Evolutionary conservation across 2,113 vertebrate species (phyloP), one percentile per base, ranked within the genome.

Genomic region (Serinus canaria): DNA sequence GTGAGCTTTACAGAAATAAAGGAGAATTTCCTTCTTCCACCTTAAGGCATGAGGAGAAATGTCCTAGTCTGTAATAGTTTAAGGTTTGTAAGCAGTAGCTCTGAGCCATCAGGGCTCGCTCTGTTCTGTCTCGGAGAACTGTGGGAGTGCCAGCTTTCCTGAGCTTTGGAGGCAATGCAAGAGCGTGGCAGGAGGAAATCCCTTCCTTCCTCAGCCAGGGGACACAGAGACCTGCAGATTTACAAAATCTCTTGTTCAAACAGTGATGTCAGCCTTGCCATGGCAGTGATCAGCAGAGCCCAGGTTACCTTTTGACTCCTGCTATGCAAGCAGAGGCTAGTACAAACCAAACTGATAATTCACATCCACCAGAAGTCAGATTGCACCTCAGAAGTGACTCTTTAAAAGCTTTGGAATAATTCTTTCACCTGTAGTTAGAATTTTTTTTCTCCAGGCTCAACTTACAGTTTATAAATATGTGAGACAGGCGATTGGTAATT

Each of bases 401-500:
- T 94, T 82, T 77, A 75, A 95, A 87, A 82, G 69, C 76, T 93
- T 72, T 1, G 1, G 90, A 95, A 96, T 96, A 95, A 95, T 96
- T 94, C 78, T 95, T 96, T 96, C 88, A 96, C 96, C 96, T 90
- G 87, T 87, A 95, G 96, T 97, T 95, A 72, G 84, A 35, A 18
- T 92, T 96, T 96, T 96, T 97, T 97, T 96, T 93, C 87, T 92
- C 62, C 95, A 74, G 92, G 94, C 96, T 95, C 25, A 4, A 97
- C 97, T 97, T 95, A 93, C 93, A 94, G 97, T 97, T 98, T 97
- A 98, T 97, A 97, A 97, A 98, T 95, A 97, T 86, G 87, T 97
- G 96, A 95, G 95, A 97, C 97, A 76, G 96, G 95, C 92, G 86
- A 96, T 97, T 96, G 97, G 96, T 96, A 97, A 97, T 97, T 98